These are phyloP conservation scores for Ormyrus pomaceus DNA, from an alignment of 2,888 invertebrate genomes.

Conservation along the genomic window DNA sequence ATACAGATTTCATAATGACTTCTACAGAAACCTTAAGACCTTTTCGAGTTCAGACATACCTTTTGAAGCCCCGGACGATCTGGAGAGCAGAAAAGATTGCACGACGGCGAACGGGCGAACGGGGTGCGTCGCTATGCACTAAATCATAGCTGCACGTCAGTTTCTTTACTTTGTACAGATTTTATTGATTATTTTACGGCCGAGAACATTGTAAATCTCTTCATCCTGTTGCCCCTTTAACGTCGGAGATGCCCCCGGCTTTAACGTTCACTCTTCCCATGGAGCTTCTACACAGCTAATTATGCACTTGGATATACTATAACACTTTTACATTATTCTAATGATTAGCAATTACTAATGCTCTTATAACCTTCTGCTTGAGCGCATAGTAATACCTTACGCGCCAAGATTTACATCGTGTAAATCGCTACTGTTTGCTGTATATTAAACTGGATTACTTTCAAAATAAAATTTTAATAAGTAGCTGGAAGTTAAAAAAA, in stretches of 20 bases:
- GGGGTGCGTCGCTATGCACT: conserved; percentile 64
- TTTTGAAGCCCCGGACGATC: conserved; percentile 17
- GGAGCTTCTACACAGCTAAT: conserved; percentile 67
- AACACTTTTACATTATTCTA: conserved; percentile 14
- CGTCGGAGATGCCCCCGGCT: conserved; percentile 62
- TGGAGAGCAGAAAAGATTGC: conserved; percentile 57
- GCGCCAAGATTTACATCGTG: too few relatives aligned
- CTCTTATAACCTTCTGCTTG: too few relatives aligned
- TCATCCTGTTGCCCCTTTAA: conserved; percentile 65
- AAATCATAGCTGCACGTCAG: conserved; percentile 73
- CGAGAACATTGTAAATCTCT: conserved; percentile 75
- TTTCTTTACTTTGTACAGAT: conserved; percentile 74
- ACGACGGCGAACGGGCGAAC: conserved; percentile 24
- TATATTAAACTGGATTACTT: too few relatives aligned
- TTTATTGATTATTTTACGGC: conserved; percentile 75
- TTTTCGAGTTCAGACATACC: conserved; percentile 16
- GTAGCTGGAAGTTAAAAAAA: too few relatives aligned
- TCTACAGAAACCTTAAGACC: conserved; percentile 3
- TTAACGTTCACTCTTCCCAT: conserved; percentile 59
- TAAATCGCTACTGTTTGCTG: too few relatives aligned
- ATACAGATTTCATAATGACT: conserved; percentile 31
- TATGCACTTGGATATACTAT: conserved; percentile 59
- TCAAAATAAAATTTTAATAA: too few relatives aligned
- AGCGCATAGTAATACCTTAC: too few relatives aligned
- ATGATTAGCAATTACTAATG: not conserved